Evolutionary conservation across 2,797 vertebrate species (phyloP), one percentile per base, ranked within the genome.

Genomic region (Sebastes matsubarae): DNA sequence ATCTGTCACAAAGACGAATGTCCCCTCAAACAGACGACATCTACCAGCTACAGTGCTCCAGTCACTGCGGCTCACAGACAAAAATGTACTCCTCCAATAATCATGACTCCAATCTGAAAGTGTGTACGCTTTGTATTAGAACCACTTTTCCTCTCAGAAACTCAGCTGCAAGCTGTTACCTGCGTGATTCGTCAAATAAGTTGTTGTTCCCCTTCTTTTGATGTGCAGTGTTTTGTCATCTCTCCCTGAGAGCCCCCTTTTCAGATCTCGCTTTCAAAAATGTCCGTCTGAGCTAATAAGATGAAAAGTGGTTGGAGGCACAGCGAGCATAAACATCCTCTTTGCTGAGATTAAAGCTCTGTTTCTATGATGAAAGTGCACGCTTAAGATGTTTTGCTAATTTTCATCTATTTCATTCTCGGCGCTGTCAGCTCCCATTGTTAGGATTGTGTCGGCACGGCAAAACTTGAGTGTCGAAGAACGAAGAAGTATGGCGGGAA

Each of bases 301-400:
- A 92, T 89, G 81, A 90, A 91, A 90, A 89, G 85, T 73, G 81
- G 81, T 88, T 88, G 74, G 82, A 88, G 88, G 87, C 89, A 68
- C 18, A 77, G 78, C 68, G 64, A 83, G 86, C 82, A 81, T 81
- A 88, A 93, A 89, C 88, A 90, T 81, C 83, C 75, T 81, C 79
- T 90, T 88, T 76, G 73, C 81, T 29, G 77, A 94, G 91, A 94
- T 94, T 92, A 95, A 94, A 94, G 93, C 81, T n/a, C 32, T 42
- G 67, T 84, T 86, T 85, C 77, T 8, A 10, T 79, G 87, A 92
- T 92, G 87, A 93, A 93, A 92, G 91, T 76, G 82, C 85, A 68
- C 25, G 73, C 81, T 87, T 76, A 61, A 61, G 80, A 86, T 89
- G 86, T 91, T 90, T 92, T 74, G 77, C 83, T 92, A 87, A 92